Evolutionary conservation across 2,113 vertebrate species (phyloP), one percentile per base, ranked within the genome.

Genomic region (Ascaphus truei): DNA sequence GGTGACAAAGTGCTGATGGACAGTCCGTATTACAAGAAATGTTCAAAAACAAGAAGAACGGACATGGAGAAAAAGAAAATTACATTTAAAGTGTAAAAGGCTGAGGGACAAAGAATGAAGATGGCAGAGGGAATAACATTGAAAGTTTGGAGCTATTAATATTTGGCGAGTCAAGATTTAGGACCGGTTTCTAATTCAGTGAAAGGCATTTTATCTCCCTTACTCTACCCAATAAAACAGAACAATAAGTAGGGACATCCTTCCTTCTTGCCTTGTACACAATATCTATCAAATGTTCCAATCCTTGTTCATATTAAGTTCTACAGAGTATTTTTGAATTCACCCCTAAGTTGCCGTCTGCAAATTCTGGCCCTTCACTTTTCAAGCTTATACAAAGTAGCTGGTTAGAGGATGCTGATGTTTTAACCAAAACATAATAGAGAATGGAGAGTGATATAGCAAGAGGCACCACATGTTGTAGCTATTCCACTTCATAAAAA

Each of bases 201-300:
- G 41, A 58, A 68, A 58, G 41, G 39, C 53, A 59, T 68, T 68
- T 68, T 59, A 68, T 68, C 65, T 68, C 55, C 55, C 31, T 68
- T 68, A 66, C 48, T 56, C 63, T 31, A 23, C 25, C 63, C 63
- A 43, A 66, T 56, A 66, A 66, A 66, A 53, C 11, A 65, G 37
- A 53, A 41, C 62, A 65, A 51, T 66, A 66, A 66, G 62, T 53
- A 31, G 63, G 29, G n/a, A 53, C 48, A 65, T 37, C 55, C 50
- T 52, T 43, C 23, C 47, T 53, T 53, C 50, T 66, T 31, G 63
- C 43, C 50, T 66, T 15, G 13, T 31, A 43, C 37, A 65, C 25
- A 11, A 65, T 29, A 66, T 66, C 29, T 25, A 66, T 66, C 63
- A 66, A 41, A 43, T 31, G 25, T 23, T n/a, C 39, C 51, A 43